Evolutionary conservation across 2,888 invertebrate genomes (phyloP).

Genomic region (Atethmia centrago): DNA sequence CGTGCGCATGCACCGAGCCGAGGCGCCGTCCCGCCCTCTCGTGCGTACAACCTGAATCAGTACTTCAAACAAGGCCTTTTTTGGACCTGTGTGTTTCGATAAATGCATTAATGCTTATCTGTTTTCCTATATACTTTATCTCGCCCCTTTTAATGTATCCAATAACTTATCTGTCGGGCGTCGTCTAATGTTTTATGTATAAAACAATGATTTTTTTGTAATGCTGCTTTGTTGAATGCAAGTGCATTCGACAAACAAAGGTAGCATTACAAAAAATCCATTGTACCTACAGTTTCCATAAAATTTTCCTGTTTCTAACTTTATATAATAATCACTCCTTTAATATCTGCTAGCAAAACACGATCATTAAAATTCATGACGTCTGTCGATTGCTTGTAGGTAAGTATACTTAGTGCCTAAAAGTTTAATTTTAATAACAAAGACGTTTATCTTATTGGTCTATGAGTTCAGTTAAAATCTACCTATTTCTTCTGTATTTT

Average conservation of each 20-base stretch:
- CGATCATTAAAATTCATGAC: background rate
- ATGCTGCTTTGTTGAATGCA: background rate
- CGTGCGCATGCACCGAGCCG: slow-evolving; percentile 40
- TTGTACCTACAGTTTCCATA: too few species aligned
- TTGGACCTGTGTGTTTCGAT: slow-evolving; percentile 17
- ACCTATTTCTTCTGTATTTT: slow-evolving; percentile 37
- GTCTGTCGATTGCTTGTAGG: background rate
- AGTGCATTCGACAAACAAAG: too few species aligned
- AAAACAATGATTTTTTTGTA: background rate
- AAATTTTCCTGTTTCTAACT: slow-evolving; percentile 26
- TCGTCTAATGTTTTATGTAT: slow-evolving; percentile 7
- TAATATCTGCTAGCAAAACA: slow-evolving; percentile 3
- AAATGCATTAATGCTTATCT: slow-evolving; percentile 7
- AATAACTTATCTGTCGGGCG: background rate
- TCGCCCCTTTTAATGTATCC: background rate
- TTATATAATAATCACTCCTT: slow-evolving; percentile 15
- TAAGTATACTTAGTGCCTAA: background rate
- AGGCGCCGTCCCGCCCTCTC: slow-evolving; percentile 54
- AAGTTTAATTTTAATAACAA: background rate
- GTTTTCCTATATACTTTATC: slow-evolving; percentile 16
- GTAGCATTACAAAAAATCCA: too few species aligned
- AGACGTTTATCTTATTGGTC: background rate
- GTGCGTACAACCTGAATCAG: slow-evolving; percentile 63
- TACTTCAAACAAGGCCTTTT: slow-evolving; percentile 39
- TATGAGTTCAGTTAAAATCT: background rate